Base-by-base conservation (phyloP, 2,113 vertebrate genomes). In the Lates calcarifer region DNA sequence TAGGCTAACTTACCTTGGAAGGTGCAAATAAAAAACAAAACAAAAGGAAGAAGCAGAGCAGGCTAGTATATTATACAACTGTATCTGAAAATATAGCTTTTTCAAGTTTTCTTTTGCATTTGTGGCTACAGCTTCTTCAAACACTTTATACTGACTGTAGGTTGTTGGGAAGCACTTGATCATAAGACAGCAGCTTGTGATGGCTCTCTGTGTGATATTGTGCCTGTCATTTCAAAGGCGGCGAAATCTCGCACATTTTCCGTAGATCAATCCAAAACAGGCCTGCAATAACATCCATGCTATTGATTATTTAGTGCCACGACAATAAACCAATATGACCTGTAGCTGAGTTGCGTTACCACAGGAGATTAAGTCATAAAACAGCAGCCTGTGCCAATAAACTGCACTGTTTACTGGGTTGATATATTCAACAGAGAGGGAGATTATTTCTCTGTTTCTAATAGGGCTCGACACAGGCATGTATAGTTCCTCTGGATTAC, bases 281-380 rank as follows among this genome's bases (percentile, higher is more conserved):
- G 76, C 61, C 69, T 63, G 74, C 71, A 87, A 85, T 82, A 81
- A 62, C 83, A 75, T 80, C 85, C 49, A 39, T 80, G 70, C 79
- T 83, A 92, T 92, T 89, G 94, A 91, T 92, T 89, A 78, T 82
- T 80, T 82, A 87, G 77, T 64, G 68, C 63, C 56, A 79, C 83
- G 68, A 87, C 91, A 89, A 87, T 91, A 94, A 92, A 92, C 86
- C 79, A 82, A 82, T 82, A 77, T 89, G 86, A 89, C 85, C 87
- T 84, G 83, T 87, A 63, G 67, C 79, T 26, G 18, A 76, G 69
- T 68, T 90, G 66, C 41, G 22, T 78, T 24, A 72, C 82, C 58
- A 55, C 4, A 1, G 56, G 79, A 90, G 81, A 92, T 91, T 83
- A 92, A 90, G 77, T 80, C 88, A 87, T 92, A 92, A 93, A 93